These are phyloP conservation scores for Drosophila pegasa DNA, from an alignment of 2,888 invertebrate genomes.

Conservation along the genomic window DNA sequence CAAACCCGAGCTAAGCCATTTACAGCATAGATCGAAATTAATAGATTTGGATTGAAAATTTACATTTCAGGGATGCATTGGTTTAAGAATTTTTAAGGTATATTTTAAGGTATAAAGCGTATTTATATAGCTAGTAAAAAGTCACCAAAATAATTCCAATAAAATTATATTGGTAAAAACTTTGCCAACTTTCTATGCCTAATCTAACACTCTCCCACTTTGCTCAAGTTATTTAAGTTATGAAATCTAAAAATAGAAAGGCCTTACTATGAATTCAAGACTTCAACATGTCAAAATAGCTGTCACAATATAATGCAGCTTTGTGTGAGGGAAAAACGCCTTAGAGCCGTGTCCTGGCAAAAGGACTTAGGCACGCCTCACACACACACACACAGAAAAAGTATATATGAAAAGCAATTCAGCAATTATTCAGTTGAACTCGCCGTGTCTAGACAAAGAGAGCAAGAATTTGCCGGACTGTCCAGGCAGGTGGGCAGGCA, in stretches of 20 bases:
- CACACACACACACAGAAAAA: background rate
- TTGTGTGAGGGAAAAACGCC: background rate
- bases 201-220: no score
- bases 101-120: no score
- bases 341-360: background rate
- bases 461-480: conserved; percentile 25
- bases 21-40: no score
- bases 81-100: no score
- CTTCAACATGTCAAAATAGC: background rate
- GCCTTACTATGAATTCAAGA: background rate
- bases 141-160: no score
- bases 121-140: no score
- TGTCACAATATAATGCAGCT: conserved; percentile 8
- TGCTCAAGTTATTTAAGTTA: background rate
- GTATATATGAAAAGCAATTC: conserved; percentile 1
- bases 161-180: no score
- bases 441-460: conserved; percentile 37
- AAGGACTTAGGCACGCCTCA: background rate
- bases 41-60: no score
- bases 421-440: conserved; percentile 43
- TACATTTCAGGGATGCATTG: no score
- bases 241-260: background rate
- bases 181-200: no score
- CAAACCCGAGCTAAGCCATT: no score
- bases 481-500: conserved; percentile 11